Percentiles rank a stretch among this genome's conserved stretches.
These are phyloP conservation scores for Esox niger DNA, from an alignment of 2,113 vertebrate genomes.

Conservation along the genomic window DNA sequence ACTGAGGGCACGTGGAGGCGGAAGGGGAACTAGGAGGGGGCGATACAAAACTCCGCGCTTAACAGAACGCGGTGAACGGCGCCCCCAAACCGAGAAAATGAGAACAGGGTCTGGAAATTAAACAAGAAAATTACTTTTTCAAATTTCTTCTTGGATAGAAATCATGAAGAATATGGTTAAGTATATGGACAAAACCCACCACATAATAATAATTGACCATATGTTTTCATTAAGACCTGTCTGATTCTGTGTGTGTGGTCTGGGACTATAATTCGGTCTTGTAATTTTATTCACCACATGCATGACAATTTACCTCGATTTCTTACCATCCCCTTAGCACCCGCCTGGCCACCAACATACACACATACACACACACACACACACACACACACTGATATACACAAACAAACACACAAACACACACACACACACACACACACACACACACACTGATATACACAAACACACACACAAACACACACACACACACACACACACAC, in stretches of 20 bases:
- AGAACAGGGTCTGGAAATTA: neutral
- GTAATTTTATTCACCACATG: slow-evolving; percentile 61
- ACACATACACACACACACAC: slow-evolving; percentile 21
- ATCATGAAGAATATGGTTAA: neutral
- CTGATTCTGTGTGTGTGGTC: neutral
- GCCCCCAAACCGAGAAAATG: slow-evolving; percentile 13
- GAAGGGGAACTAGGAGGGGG: neutral
- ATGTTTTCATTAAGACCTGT: neutral
- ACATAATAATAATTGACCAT: neutral
- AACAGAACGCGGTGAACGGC: slow-evolving; percentile 24
- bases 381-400: slow-evolving; percentile 30
- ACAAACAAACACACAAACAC: slow-evolving; percentile 27
- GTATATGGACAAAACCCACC: neutral
- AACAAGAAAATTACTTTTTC: neutral
- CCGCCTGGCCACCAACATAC: slow-evolving; percentile 38
- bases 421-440: neutral
- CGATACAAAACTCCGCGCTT: neutral
- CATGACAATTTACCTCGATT: slow-evolving; percentile 60
- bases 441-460: slow-evolving; percentile 15
- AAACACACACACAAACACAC: too few species aligned
- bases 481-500: too few species aligned
- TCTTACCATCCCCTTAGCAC: slow-evolving; percentile 53
- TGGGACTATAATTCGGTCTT: too few species aligned
- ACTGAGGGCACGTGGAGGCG: slow-evolving; percentile 38
- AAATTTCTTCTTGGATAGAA: neutral